Base-by-base conservation (phyloP, 2,888 invertebrate species). In the Harpagoxenus sublaevis region DNA sequence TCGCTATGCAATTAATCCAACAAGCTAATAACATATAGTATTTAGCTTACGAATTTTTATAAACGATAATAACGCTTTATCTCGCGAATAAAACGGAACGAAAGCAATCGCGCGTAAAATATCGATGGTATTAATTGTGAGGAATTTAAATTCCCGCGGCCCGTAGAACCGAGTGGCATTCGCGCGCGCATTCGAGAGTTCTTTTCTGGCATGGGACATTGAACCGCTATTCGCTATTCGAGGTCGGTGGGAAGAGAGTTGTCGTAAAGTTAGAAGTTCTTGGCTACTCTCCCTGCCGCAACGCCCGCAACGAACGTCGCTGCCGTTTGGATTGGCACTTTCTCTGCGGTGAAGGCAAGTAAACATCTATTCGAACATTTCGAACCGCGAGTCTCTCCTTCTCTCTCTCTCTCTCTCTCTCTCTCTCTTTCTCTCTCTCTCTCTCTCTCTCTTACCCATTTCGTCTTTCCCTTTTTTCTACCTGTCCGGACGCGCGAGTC, bases 171-270 rank as follows among this genome's bases (percentile, higher is more conserved):
- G 77, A 12, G 8, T 18, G 65, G 28, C 51, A 45, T 53, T 65
- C 39, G n/a, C 70, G 28, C 70, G 48, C 42, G 15, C 63, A 28
- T 57, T 48, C 42, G 79, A 79, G 60, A 79, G 70, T 75, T 83
- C 39, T 79, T 78, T 60, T 57, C 65, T 57, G 35, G 23, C 57
- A 28, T 28, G 83, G 90, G 91, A 91, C 92, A 88, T 92, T 92
- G 92, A 92, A 91, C 92, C 88, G 81, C 85, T 83, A 31, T 48
- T 71, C 73, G 85, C 79, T 89, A 92, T 93, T 93, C 92, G 93
- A 93, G 93, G 93, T 93, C 93, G 92, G 89, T 90, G 87, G 57
- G 90, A 92, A 91, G 90, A 91, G 92, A 92, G 92, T 89, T 84
- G 90, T 85, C 88, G 89, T 89, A 88, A 90, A 92, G 91, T 89